Evolutionary conservation across 2,797 vertebrate genomes (phyloP).

Genomic region (Eidolon dupreanum): DNA sequence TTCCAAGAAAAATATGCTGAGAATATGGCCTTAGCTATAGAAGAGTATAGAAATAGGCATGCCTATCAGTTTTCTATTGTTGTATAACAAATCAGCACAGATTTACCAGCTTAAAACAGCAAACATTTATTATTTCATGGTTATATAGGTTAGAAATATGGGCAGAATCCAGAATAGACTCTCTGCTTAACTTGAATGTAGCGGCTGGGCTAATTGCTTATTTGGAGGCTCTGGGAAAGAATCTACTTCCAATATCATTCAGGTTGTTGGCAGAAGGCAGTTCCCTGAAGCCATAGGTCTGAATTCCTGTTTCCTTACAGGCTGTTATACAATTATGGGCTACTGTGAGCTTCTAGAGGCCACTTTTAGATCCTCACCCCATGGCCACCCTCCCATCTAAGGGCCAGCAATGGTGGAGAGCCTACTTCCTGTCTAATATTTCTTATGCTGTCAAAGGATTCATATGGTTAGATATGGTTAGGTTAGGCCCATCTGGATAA

Average conservation of each 20-base stretch:
- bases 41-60: not conserved
- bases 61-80: not conserved
- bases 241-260: not conserved
- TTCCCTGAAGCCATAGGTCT: not conserved
- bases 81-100: not conserved
- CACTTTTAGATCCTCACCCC: not conserved
- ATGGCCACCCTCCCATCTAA: not conserved
- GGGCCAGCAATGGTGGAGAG: not conserved
- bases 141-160: not conserved
- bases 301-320: not conserved
- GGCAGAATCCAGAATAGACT: not conserved
- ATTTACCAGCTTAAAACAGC: not conserved
- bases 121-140: not conserved
- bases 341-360: not conserved
- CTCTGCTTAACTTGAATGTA: not conserved
- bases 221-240: not conserved
- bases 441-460: not conserved
- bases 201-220: not conserved
- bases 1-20: not conserved
- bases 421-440: not conserved
- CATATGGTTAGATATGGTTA: not conserved
- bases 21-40: not conserved
- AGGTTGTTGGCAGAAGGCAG: not conserved
- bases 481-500: not conserved
- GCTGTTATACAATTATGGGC: not conserved